Evolutionary conservation across 2,888 invertebrate species (phyloP).

Genomic region (Bibio marci): DNA sequence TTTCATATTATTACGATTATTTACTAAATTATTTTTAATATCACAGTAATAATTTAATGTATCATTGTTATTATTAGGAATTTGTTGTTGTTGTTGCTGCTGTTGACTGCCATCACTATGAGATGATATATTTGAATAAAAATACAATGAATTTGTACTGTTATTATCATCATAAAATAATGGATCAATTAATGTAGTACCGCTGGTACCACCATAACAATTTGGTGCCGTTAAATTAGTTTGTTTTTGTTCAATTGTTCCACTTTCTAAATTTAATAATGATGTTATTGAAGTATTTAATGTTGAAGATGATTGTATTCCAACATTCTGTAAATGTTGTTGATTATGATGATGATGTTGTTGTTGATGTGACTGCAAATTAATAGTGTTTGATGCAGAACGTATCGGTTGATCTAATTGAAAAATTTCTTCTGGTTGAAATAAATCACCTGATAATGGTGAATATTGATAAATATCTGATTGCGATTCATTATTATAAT

Average conservation of each 20-base stretch:
- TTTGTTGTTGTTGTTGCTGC: slow-evolving; percentile 7
- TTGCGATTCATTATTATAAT: not conserved
- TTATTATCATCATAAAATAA: slow-evolving; percentile 7
- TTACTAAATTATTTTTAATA: no score
- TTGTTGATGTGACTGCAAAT: not conserved
- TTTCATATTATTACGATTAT: no score
- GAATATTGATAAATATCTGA: slow-evolving; percentile 3
- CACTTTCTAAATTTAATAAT: slow-evolving; percentile 55
- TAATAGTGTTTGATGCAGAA: not conserved
- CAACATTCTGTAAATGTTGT: no score
- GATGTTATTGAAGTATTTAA: no score
- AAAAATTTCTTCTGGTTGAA: slow-evolving; percentile 63
- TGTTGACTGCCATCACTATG: slow-evolving; percentile 1
- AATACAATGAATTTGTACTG: slow-evolving; percentile 6
- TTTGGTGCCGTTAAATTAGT: no score
- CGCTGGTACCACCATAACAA: not conserved
- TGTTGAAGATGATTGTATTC: no score
- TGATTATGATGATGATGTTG: slow-evolving; percentile 30
- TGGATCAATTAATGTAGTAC: no score
- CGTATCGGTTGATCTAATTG: slow-evolving; percentile 52
- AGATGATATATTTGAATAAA: no score
- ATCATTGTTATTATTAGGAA: not conserved
- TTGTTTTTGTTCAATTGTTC: slow-evolving; percentile 38
- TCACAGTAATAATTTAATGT: not conserved
- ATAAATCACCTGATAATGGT: slow-evolving; percentile 37